Evolutionary conservation across 2,113 vertebrate species (phyloP).

Genomic region (Pelmatolapia mariae): DNA sequence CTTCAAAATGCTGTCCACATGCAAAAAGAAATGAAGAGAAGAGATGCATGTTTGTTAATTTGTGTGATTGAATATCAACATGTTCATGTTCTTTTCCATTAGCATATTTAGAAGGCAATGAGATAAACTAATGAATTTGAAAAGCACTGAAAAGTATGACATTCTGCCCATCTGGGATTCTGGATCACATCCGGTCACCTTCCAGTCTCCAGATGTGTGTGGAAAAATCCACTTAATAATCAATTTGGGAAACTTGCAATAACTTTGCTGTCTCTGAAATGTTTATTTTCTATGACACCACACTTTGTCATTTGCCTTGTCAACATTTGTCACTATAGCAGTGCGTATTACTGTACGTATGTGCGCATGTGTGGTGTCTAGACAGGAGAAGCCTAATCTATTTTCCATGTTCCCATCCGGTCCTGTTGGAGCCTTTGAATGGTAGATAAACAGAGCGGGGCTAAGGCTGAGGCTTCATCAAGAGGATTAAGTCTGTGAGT

Average conservation of each 20-base stretch:
- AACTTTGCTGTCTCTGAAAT: background rate
- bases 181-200: background rate
- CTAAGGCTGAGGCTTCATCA: conserved; percentile 59
- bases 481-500: conserved; percentile 60
- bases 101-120: background rate
- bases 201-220: background rate
- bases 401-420: conserved; percentile 56
- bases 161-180: background rate
- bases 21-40: background rate
- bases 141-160: background rate
- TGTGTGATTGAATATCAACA: background rate
- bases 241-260: background rate
- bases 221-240: background rate
- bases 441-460: conserved; percentile 63
- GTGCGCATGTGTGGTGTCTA: conserved; percentile 41
- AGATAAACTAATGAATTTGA: background rate
- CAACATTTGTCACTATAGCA: conserved; percentile 29
- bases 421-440: conserved; percentile 58
- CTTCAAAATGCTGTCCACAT: background rate
- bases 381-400: conserved; percentile 56
- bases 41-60: background rate
- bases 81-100: background rate
- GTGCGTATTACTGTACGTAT: background rate
- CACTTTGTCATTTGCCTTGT: conserved; percentile 35
- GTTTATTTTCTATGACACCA: conserved; percentile 3